A percentile compares a stretch with the other conserved stretches of the same genome.
Evolutionary conservation across 2,797 vertebrate genomes (phyloP).

Genomic region (Acanthurus tractus): DNA sequence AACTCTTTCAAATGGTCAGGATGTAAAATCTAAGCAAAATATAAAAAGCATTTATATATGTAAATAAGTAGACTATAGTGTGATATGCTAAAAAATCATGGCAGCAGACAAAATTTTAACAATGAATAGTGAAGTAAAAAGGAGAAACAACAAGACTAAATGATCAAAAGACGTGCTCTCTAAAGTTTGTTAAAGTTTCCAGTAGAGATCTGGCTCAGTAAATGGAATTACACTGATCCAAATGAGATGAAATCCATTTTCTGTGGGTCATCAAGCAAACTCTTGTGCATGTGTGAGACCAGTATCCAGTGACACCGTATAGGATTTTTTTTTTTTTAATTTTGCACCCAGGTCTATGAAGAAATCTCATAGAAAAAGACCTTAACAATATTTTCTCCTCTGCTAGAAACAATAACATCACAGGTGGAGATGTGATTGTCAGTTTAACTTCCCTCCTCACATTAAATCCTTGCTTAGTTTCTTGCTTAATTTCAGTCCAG

Average conservation of each 20-base stretch:
- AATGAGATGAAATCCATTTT: conserved; percentile 6
- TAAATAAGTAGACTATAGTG: neutral
- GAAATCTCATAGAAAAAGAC: neutral
- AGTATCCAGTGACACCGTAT: no score
- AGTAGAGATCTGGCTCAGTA: neutral
- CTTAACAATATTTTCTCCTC: neutral
- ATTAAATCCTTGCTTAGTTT: no score
- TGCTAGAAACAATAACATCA: neutral
- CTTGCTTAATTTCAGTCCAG: no score
- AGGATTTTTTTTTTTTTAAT: neutral
- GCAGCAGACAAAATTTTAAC: no score
- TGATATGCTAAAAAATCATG: no score
- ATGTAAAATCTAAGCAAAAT: no score
- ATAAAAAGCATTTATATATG: neutral
- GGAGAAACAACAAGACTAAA: no score
- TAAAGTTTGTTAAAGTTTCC: neutral
- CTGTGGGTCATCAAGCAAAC: no score
- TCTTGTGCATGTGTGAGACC: no score
- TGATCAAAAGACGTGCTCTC: neutral
- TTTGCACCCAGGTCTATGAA: neutral
- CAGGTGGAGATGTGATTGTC: neutral
- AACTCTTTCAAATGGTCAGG: no score
- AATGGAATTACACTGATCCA: conserved; percentile 3
- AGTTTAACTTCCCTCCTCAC: no score
- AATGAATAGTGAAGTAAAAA: no score